Conservation (phyloP, 2,888 invertebrate species). For the Macaria notata region DNA sequence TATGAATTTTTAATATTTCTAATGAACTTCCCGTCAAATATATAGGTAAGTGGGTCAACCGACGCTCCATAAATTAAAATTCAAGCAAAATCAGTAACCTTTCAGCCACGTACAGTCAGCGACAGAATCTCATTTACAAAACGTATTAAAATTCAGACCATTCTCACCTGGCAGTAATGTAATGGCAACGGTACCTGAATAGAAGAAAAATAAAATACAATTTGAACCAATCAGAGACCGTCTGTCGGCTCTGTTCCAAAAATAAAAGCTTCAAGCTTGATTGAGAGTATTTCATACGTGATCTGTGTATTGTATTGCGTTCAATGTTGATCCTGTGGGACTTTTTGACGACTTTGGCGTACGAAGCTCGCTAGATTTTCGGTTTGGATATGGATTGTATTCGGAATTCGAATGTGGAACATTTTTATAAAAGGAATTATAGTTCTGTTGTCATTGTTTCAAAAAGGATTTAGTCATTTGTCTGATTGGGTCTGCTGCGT, state of each 20-base stretch:
- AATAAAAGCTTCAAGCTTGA: constrained; percentile 27
- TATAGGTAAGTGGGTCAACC: not conserved
- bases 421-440: not conserved
- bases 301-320: constrained; percentile 15
- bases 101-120: constrained; percentile 37
- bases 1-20: too few species aligned
- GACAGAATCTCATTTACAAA: constrained; percentile 35
- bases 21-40: too few species aligned
- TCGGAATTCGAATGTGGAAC: not conserved
- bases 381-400: not conserved
- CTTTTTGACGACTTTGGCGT: not conserved
- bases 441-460: too few species aligned
- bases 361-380: not conserved
- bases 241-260: constrained; percentile 21
- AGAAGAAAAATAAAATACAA: constrained; percentile 47
- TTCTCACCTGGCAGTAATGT: constrained; percentile 50
- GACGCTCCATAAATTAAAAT: constrained; percentile 1
- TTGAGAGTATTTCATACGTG: constrained; percentile 25
- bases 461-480: too few species aligned
- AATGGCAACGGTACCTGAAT: constrained; percentile 36
- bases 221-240: constrained; percentile 35
- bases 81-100: constrained; percentile 3
- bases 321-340: constrained; percentile 4
- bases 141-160: constrained; percentile 51
- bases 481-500: too few species aligned